Percentiles rank a stretch among this genome's conserved stretches.
These are phyloP conservation scores for Drosophila prolongata DNA, from an alignment of 2,888 invertebrate species.

Conservation along the genomic window DNA sequence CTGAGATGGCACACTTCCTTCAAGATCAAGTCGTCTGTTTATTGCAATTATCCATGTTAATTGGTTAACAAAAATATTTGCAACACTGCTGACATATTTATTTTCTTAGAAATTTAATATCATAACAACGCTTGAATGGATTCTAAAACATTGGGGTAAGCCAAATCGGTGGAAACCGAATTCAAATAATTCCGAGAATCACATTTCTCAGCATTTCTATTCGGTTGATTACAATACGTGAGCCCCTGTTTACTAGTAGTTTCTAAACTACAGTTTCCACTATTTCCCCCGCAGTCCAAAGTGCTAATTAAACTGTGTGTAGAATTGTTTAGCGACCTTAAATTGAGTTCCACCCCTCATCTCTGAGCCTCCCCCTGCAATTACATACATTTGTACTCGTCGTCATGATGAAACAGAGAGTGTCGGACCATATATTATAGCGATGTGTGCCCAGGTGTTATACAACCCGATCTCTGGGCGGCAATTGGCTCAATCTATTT, in stretches of 20 bases:
- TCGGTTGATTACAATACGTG: neutral
- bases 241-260: neutral
- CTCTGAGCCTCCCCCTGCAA: neutral
- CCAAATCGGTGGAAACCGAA: neutral
- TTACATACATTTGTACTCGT: slow-evolving; percentile 7
- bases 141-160: no score
- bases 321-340: slow-evolving; percentile 51
- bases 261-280: neutral
- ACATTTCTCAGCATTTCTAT: slow-evolving; percentile 3
- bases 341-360: slow-evolving; percentile 17
- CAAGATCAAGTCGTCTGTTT: neutral
- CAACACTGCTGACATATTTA: neutral
- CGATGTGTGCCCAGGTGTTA: slow-evolving; percentile 19
- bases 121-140: neutral
- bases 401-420: slow-evolving; percentile 7
- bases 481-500: slow-evolving; percentile 25
- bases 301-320: slow-evolving; percentile 68
- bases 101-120: neutral
- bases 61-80: no score
- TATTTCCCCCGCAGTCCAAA: neutral
- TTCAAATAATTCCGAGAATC: neutral
- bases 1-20: neutral
- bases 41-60: neutral
- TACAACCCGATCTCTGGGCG: slow-evolving; percentile 34
- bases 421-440: neutral